phyloP scores from a whole-genome alignment of 2,888 invertebrate species.

The Sarcophaga variegata region DNA sequence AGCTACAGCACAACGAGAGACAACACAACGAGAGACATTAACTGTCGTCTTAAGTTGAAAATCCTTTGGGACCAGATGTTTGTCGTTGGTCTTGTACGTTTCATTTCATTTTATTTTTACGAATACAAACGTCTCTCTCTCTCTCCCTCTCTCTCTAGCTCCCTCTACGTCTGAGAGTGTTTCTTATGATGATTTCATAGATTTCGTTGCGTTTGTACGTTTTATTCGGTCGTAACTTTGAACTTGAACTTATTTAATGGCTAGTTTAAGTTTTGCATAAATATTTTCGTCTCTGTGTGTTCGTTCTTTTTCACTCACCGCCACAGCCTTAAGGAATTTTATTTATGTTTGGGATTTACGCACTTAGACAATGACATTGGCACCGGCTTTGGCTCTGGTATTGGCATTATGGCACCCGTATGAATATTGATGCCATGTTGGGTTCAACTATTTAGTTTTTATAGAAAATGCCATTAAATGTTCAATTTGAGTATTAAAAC shows the following conservation, averaged over 20 bases:
- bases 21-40: constrained; percentile 57
- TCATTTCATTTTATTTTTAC: constrained; percentile 44
- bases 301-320: constrained; percentile 6
- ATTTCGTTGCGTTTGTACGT: constrained; percentile 1
- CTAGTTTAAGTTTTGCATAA: constrained; percentile 60
- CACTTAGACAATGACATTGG: constrained; percentile 14
- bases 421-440: constrained; percentile 41
- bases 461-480: not conserved
- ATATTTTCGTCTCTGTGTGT: constrained; percentile 4
- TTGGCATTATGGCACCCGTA: constrained; percentile 51
- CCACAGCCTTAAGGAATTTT: constrained; percentile 46
- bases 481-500: not conserved
- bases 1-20: constrained; percentile 31
- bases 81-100: constrained; percentile 56
- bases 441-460: constrained; percentile 47
- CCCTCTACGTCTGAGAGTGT: not conserved
- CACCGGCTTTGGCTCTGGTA: constrained; percentile 2
- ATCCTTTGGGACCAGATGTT: constrained; percentile 70
- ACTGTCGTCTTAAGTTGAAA: constrained; percentile 67
- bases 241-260: constrained; percentile 68
- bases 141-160: not conserved
- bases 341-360: constrained; percentile 5
- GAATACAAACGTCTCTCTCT: not conserved
- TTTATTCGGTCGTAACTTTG: constrained; percentile 59
- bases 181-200: not conserved